A percentile compares a stretch with the other conserved stretches of the same genome.
These are phyloP conservation scores for Sciurus niger DNA, from an alignment of 2,113 vertebrate genomes.

Conservation along the genomic window DNA sequence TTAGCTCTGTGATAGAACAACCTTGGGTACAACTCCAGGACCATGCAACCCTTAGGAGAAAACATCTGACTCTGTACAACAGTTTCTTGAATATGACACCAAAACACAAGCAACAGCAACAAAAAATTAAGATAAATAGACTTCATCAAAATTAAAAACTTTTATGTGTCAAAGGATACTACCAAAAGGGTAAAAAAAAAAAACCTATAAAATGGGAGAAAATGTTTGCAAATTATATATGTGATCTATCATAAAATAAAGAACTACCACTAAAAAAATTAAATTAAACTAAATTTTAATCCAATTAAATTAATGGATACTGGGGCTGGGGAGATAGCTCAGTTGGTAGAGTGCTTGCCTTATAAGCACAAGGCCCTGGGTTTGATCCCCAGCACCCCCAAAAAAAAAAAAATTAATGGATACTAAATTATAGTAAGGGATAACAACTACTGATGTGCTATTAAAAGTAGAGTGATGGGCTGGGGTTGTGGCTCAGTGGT, in stretches of 20 bases:
- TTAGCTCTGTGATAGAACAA: no score
- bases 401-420: not conserved
- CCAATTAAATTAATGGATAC: not conserved
- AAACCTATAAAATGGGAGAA: not conserved
- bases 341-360: no score
- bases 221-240: not conserved
- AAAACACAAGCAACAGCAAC: slow-evolving; percentile 13
- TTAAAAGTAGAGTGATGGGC: no score
- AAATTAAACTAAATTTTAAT: not conserved
- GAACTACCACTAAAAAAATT: not conserved
- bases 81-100: not conserved
- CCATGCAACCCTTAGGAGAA: not conserved
- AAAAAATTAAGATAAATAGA: not conserved
- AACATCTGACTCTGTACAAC: not conserved
- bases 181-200: not conserved
- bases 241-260: not conserved
- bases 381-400: no score
- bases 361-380: no score
- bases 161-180: not conserved
- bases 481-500: no score
- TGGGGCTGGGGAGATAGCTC: no score
- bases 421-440: no score
- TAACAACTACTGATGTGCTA: no score
- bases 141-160: not conserved
- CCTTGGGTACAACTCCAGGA: not conserved